A percentile compares a stretch with the other conserved stretches of the same genome.
These are phyloP conservation scores for Pocillopora grandis DNA, from an alignment of 92 coral and sea anemone genomes.

Conservation along the genomic window DNA sequence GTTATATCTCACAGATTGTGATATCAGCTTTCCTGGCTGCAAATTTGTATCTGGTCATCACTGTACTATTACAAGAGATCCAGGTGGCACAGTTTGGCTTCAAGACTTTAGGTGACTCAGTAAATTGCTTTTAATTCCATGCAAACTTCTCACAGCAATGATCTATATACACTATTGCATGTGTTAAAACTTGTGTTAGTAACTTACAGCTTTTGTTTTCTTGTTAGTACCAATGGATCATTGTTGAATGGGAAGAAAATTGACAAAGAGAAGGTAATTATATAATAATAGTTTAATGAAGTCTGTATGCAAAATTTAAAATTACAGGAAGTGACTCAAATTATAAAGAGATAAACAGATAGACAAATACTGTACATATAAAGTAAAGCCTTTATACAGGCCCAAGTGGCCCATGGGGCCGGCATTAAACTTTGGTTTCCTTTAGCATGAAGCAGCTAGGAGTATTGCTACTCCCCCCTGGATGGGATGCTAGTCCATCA, in stretches of 20 bases:
- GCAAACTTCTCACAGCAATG: too few species aligned
- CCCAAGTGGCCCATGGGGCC: too few species aligned
- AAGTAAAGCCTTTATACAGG: too few species aligned
- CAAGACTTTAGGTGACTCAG: conserved; percentile 76
- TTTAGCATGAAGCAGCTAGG: too few species aligned
- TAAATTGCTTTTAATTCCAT: neutral
- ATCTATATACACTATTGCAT: too few species aligned
- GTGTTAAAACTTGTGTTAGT: neutral
- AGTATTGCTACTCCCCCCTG: too few species aligned
- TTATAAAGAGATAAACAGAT: too few species aligned
- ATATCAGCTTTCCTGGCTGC: conserved; percentile 62
- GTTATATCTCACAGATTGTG: conserved; percentile 65
- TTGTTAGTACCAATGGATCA: conserved; percentile 88
- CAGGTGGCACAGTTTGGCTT: conserved; percentile 80
- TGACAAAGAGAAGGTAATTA: conserved; percentile 67
- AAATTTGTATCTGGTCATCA: conserved; percentile 78
- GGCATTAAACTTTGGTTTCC: too few species aligned
- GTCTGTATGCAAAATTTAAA: too few species aligned
- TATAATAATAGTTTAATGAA: neutral
- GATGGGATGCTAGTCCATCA: too few species aligned
- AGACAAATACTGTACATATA: too few species aligned
- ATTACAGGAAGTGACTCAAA: too few species aligned
- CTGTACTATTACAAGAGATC: conserved; percentile 67
- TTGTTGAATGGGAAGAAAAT: conserved; percentile 84
- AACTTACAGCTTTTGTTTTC: neutral